These are phyloP conservation scores for Amaurobius ferox DNA, from an alignment of 2,888 invertebrate species.

Conservation along the genomic window DNA sequence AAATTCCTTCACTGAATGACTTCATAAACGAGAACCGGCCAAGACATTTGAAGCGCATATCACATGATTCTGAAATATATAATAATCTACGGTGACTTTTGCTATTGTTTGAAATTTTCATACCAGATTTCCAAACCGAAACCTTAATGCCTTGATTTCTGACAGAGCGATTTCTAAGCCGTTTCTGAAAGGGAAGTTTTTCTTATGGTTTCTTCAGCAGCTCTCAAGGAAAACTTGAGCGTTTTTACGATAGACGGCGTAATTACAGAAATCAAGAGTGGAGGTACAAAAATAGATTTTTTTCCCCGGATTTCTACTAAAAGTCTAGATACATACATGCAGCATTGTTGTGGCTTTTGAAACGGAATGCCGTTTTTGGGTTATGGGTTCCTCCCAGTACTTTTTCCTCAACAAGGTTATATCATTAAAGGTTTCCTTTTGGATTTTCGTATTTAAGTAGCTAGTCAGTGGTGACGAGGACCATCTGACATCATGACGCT, in stretches of 20 bases:
- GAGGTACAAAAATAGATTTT: conserved; percentile 58
- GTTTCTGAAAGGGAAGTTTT: background rate
- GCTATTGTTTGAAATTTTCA: too few species aligned
- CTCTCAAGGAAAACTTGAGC: conserved; percentile 18
- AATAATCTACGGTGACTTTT: too few species aligned
- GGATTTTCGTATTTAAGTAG: conserved; percentile 56
- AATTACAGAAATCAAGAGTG: conserved; percentile 38
- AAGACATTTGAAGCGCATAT: too few species aligned
- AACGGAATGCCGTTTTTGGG: conserved; percentile 45
- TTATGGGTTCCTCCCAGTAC: conserved; percentile 18
- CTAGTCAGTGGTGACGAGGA: conserved; percentile 42
- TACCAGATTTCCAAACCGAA: too few species aligned
- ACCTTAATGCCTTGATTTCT: too few species aligned
- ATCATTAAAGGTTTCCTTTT: conserved; percentile 64
- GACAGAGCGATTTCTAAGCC: too few species aligned
- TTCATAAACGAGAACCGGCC: too few species aligned
- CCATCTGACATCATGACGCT: conserved; percentile 20
- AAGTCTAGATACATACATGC: conserved; percentile 39
- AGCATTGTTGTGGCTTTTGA: conserved; percentile 42
- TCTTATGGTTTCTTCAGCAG: background rate
- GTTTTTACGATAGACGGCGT: conserved; percentile 17
- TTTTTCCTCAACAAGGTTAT: conserved; percentile 45
- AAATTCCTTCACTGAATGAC: too few species aligned
- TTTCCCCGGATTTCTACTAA: conserved; percentile 23
- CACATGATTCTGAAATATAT: too few species aligned